Evolutionary conservation across 35 echinoderm and acorn worm genomes (phyloP), one percentile per base, ranked within the genome.

Genomic region (Apostichopus parvimensis): DNA sequence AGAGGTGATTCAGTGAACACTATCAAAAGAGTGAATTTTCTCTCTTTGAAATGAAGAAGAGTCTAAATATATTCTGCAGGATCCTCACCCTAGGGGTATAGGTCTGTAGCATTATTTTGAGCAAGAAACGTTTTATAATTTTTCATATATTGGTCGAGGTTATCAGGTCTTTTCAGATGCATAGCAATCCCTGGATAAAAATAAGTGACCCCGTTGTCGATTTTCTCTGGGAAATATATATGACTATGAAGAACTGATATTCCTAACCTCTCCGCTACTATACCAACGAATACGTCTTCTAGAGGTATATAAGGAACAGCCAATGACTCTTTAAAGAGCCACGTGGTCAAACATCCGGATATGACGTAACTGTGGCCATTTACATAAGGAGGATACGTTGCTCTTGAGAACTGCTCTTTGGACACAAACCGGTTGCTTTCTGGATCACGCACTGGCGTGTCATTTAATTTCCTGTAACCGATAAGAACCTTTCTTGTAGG

Each of bases 211-310:
- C 24, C 22, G 6, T 80, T 6, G 22, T 10, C 5, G 6, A 55
- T 0, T 53, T 8, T 28, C 5, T 9, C 8, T 13, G 28, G 4
- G 6, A 28, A 80, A 52, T 52, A 80, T 45, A 13, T 6, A 14
- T 2, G 12, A 52, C 6, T 80, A 45, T 80, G 24, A 7, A 45
- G 5, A 12, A 53, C 9, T 9, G 9, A 9, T 10, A 53, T 17
- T 12, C 28, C 8, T 12, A 80, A 23, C 53, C 78, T 80, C 78
- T 80, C 78, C 18, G 78, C 25, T 11, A 25, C 6, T 17, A 80
- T 25, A 15, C 78, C 78, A 9, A 80, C 25, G 78, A 80, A 80
- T 53, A 53, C 78, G 22, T 80, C 78, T 80, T 80, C 78, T 18
- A 80, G 6, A 9, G 28, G 28, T 55, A 80, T 28, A 14, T 53